These are phyloP conservation scores for Pogonomyrmex californicus DNA, from an alignment of 1,140 invertebrate genomes.

Conservation along the genomic window DNA sequence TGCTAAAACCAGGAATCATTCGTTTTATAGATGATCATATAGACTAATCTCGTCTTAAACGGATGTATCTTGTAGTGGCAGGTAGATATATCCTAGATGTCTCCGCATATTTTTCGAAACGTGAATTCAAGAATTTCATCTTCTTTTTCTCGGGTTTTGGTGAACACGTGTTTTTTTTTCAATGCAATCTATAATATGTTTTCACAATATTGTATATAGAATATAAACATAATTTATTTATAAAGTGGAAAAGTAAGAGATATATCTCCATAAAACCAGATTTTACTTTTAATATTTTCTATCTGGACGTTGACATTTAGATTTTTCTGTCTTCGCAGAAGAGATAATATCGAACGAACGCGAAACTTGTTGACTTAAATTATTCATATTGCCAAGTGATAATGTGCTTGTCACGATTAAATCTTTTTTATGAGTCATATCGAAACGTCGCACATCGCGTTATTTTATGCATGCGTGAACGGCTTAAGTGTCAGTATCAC, in stretches of 20 bases:
- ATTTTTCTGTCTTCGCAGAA: neutral
- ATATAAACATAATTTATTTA: neutral
- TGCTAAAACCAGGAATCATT: slow-evolving; percentile 39
- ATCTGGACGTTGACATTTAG: neutral
- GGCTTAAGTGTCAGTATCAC: slow-evolving; percentile 10
- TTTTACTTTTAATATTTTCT: neutral
- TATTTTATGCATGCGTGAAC: slow-evolving; percentile 48
- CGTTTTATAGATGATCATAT: neutral
- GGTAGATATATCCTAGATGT: slow-evolving; percentile 75
- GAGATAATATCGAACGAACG: neutral
- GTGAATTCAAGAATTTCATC: slow-evolving; percentile 71
- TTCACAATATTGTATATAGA: neutral
- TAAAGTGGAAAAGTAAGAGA: neutral
- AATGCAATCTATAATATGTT: neutral
- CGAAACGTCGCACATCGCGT: neutral
- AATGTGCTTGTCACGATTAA: neutral
- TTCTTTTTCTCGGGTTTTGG: slow-evolving; percentile 7
- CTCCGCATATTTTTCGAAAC: slow-evolving; percentile 55
- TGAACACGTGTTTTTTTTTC: slow-evolving; percentile 37
- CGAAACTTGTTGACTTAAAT: neutral
- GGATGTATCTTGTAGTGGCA: slow-evolving; percentile 64
- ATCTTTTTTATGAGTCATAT: slow-evolving; percentile 9
- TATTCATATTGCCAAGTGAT: neutral
- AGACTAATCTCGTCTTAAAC: slow-evolving; percentile 71
- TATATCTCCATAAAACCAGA: neutral